Conservation (phyloP, 2,113 vertebrate genomes). For the Hemichromis elongatus region DNA sequence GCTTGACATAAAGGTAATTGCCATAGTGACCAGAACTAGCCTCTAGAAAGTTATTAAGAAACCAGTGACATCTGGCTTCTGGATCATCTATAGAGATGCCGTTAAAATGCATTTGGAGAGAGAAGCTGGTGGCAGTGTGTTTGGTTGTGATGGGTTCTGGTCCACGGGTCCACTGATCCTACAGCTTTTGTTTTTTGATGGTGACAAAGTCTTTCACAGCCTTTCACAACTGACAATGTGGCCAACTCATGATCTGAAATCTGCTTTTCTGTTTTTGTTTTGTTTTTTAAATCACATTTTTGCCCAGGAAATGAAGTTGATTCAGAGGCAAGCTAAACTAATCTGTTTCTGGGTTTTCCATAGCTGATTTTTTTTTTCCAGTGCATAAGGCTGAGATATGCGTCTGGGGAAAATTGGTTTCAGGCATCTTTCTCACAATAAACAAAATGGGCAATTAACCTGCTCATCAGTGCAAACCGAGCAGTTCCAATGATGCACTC, state of each 20-base stretch:
- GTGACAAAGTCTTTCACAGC: constrained; percentile 8
- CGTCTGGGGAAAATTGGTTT: constrained; percentile 52
- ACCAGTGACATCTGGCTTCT: constrained; percentile 64
- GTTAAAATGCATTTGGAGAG: constrained; percentile 57
- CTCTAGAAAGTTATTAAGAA: constrained; percentile 78
- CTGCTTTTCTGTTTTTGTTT: not conserved
- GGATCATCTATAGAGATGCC: constrained; percentile 62
- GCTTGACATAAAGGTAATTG: constrained; percentile 79
- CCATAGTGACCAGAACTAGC: constrained; percentile 72
- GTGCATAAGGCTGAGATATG: constrained; percentile 44
- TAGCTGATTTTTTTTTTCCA: not conserved
- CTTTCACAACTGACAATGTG: not conserved
- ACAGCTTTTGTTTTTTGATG: constrained; percentile 31
- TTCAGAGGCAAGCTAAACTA: not conserved
- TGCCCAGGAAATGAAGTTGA: not conserved
- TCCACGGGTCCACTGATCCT: constrained; percentile 47
- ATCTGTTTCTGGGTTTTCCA: constrained; percentile 3
- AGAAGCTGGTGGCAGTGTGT: constrained; percentile 23
- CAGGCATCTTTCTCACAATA: constrained; percentile 63
- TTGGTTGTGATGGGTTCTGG: constrained; percentile 36
- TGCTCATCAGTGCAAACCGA: constrained; percentile 56
- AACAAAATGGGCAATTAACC: constrained; percentile 72
- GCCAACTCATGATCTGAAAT: constrained; percentile 2
- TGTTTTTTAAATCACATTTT: not conserved
- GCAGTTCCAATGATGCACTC: constrained; percentile 42